Conservation (phyloP, 2,888 invertebrate genomes). For the Pristionchus japonicus region DNA sequence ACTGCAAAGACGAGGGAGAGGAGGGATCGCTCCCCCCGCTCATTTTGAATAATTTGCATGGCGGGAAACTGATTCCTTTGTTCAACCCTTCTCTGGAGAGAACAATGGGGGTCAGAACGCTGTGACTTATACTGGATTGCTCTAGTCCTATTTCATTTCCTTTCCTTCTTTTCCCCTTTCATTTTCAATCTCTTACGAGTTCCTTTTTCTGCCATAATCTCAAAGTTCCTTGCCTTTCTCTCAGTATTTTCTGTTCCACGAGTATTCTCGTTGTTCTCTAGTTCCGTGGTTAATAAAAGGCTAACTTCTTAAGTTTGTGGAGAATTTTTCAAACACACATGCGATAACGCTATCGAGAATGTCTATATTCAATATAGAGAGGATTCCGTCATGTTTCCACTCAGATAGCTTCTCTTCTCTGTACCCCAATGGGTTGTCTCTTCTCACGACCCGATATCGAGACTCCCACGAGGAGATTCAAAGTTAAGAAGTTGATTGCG, state of each 20-base stretch:
- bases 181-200: constrained; percentile 33
- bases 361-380: background rate
- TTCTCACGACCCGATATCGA: constrained; percentile 77
- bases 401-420: background rate
- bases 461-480: constrained; percentile 84
- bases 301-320: background rate
- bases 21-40: no score
- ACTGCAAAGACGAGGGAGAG: no score
- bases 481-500: constrained; percentile 83
- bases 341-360: constrained; percentile 14
- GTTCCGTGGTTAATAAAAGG: background rate
- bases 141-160: constrained; percentile 6
- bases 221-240: background rate
- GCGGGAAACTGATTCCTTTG: no score
- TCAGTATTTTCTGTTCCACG: background rate
- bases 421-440: constrained; percentile 24
- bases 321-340: background rate
- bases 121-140: constrained; percentile 6
- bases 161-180: background rate
- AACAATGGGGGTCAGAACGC: no score
- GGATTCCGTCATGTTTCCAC: background rate
- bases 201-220: background rate
- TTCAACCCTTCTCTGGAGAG: no score
- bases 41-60: no score
- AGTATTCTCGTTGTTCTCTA: background rate